phyloP scores from a whole-genome alignment of 1,140 invertebrate genomes.

The Agrilus planipennis region DNA sequence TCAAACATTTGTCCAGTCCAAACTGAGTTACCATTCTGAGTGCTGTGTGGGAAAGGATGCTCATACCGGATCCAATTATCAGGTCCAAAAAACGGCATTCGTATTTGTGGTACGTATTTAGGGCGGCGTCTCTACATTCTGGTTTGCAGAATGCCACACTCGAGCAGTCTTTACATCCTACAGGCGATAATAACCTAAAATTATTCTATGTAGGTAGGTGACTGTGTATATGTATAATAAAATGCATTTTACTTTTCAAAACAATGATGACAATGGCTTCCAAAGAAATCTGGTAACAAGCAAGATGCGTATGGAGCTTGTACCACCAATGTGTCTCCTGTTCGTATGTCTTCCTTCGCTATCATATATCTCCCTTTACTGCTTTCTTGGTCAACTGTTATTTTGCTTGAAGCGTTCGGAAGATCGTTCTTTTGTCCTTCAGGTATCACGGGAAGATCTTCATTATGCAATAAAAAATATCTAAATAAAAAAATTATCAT shows the following conservation, averaged over 20 bases:
- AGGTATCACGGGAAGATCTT: slow-evolving; percentile 18
- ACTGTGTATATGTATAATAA: background rate
- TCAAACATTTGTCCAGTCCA: slow-evolving; percentile 39
- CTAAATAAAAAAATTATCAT: too few relatives aligned
- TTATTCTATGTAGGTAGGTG: slow-evolving; percentile 1
- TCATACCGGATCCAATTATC: slow-evolving; percentile 70
- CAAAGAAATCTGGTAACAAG: slow-evolving; percentile 56
- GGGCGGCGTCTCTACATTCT: slow-evolving; percentile 53
- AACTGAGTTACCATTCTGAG: slow-evolving; percentile 61
- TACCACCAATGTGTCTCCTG: slow-evolving; percentile 53
- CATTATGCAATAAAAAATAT: too few relatives aligned
- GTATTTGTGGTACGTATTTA: slow-evolving; percentile 59
- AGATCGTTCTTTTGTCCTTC: slow-evolving; percentile 27
- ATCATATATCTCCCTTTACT: slow-evolving; percentile 44
- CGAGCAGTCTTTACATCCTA: slow-evolving; percentile 65
- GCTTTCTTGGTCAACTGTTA: slow-evolving; percentile 37
- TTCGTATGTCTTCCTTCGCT: slow-evolving; percentile 43
- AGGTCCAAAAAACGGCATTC: slow-evolving; percentile 71
- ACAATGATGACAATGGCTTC: slow-evolving; percentile 74
- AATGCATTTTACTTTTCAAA: slow-evolving; percentile 45
- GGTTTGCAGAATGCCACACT: slow-evolving; percentile 63
- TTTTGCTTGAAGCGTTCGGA: slow-evolving; percentile 32
- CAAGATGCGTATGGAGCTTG: slow-evolving; percentile 67
- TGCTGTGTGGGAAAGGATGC: slow-evolving; percentile 61
- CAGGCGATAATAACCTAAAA: slow-evolving; percentile 43